Evolutionary conservation across 1,140 invertebrate genomes (phyloP).

Genomic region (Zaprionus davidi): DNA sequence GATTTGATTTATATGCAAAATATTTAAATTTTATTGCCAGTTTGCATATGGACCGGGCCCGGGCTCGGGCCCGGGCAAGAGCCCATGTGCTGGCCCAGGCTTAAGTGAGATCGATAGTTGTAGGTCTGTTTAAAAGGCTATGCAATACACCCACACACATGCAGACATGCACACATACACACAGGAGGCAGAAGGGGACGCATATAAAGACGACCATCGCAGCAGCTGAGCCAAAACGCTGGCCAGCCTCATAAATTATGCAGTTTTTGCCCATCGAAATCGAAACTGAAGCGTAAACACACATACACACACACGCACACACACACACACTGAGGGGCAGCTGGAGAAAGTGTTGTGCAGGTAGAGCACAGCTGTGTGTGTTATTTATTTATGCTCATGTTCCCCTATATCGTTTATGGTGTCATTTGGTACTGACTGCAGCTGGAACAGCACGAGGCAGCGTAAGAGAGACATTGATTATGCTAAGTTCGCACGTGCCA

Average conservation of each 20-base stretch:
- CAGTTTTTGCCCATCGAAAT: slow-evolving; percentile 59
- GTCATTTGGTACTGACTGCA: slow-evolving; percentile 3
- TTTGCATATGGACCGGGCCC: slow-evolving; percentile 66
- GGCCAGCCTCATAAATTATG: slow-evolving; percentile 64
- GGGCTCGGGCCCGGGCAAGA: slow-evolving; percentile 7
- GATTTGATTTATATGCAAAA: slow-evolving; percentile 82
- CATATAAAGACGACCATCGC: slow-evolving; percentile 28
- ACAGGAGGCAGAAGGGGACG: neutral
- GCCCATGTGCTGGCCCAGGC: slow-evolving; percentile 41
- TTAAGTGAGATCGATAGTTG: slow-evolving; percentile 80
- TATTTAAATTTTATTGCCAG: slow-evolving; percentile 82
- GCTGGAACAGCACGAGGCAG: neutral
- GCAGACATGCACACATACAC: neutral
- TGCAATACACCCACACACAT: slow-evolving; percentile 26
- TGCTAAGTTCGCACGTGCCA: slow-evolving; percentile 8
- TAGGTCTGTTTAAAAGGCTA: slow-evolving; percentile 51
- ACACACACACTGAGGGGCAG: slow-evolving; percentile 18
- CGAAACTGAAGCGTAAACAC: slow-evolving; percentile 59
- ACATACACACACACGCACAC: slow-evolving; percentile 10
- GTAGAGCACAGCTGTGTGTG: slow-evolving; percentile 14
- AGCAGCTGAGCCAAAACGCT: slow-evolving; percentile 47
- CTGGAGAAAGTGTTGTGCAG: slow-evolving; percentile 48
- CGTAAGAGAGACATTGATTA: slow-evolving; percentile 5
- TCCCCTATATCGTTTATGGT: slow-evolving; percentile 10
- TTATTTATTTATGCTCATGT: slow-evolving; percentile 20